Base-by-base conservation (phyloP, 2,113 vertebrate species). In the Jacana jacana region DNA sequence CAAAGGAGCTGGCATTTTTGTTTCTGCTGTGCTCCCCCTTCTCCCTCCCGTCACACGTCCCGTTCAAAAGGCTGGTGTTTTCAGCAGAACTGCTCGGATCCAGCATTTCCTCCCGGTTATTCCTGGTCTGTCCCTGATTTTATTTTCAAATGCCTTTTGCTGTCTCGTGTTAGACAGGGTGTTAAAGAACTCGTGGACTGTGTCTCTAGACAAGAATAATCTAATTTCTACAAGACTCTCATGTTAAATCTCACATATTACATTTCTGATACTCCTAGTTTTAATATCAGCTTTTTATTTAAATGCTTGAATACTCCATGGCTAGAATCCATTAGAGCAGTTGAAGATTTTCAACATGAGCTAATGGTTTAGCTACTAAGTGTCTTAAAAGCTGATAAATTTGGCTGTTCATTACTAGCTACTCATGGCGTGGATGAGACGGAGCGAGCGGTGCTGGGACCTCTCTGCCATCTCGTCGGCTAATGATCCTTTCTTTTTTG, bases 31-130 rank as follows among this genome's bases (percentile, higher is more conserved):
- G 10, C 28, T 52, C 3, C 12, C 13, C 19, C 19, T 48, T 10
- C 22, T 54, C 48, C 65, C 6, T 10, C 76, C 64, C 44, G 0
- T 8, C 52, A 9, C 28, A 6, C 4, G 0, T 20, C 69, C 72
- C 6, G 1, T 3, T 19, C 52, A 12, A 18, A 17, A 25, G 17
- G 4, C 23, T 3, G 0, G 19, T 17, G 9, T 7, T 35, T 33
- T 11, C 64, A 73, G 25, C 81, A 89, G 64, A 70, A 23, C 9
- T 8, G 13, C 6, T 9, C 23, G 13, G 12, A 15, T 28, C 51
- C 75, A 79, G 18, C 25, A 1, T 30, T 73, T 52, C 20, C 46
- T 76, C 48, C 81, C 19, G 39, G 12, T 39, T 68, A 18, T 44
- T 90, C 39, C 79, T 14, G 1, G 30, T 18, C 55, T 46, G 3